Percentiles rank a stretch among this genome's conserved stretches.
phyloP scores from a whole-genome alignment of 2,113 vertebrate genomes.

The Gymnobelideus leadbeateri region DNA sequence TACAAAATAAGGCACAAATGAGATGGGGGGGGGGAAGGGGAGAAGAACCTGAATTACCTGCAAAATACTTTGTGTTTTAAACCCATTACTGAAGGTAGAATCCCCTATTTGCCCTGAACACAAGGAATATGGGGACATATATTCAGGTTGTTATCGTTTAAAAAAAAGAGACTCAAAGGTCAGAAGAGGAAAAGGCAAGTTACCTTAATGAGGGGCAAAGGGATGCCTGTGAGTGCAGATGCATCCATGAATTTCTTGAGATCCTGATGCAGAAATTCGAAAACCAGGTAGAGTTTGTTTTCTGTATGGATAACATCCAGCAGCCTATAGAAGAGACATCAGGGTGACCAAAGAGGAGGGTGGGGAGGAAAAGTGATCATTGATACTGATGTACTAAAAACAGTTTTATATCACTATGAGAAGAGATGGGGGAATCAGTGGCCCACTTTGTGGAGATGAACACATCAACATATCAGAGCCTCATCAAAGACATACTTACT shows the following conservation, averaged over 20 bases:
- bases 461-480: neutral
- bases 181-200: constrained; percentile 17
- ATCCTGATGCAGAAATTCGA: constrained; percentile 97
- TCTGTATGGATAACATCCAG: constrained; percentile 97
- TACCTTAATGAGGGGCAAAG: constrained; percentile 95
- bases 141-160: neutral
- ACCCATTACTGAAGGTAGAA: neutral
- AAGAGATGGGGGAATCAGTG: constrained; percentile 41
- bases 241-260: constrained; percentile 99
- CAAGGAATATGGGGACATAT: neutral
- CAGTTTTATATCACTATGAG: neutral
- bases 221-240: constrained; percentile 91
- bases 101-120: neutral
- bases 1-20: constrained; percentile 50
- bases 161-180: neutral
- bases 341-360: neutral
- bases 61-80: neutral
- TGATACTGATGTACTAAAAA: neutral
- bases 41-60: constrained; percentile 16
- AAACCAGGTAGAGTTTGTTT: constrained; percentile 97
- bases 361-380: fast-evolving
- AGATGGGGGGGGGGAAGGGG: neutral
- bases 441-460: neutral
- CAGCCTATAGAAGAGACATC: constrained; percentile 84
- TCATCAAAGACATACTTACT: constrained; percentile 84